Conservation (phyloP, 2,888 invertebrate species). For the Callyntrura sp. region DNA sequence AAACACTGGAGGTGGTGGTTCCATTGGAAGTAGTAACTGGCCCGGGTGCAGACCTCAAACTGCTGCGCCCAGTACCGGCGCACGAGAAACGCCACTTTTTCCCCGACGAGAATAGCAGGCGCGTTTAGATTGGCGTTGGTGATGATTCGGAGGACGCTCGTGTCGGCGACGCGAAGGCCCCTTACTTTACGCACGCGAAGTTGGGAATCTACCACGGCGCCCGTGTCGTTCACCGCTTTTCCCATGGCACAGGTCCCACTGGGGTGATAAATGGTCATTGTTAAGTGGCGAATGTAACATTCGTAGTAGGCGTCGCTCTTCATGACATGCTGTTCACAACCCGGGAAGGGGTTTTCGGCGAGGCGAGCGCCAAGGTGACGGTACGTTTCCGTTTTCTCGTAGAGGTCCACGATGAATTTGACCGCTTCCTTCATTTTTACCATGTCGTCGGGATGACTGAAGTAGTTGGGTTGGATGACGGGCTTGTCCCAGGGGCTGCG, state of each 20-base stretch:
- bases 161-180: slow-evolving; percentile 66
- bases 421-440: slow-evolving; percentile 75
- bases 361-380: slow-evolving; percentile 75
- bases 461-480: slow-evolving; percentile 80
- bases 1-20: slow-evolving; percentile 71
- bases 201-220: slow-evolving; percentile 77
- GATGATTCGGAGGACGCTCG: background rate
- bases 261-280: slow-evolving; percentile 77
- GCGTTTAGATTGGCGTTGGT: no score
- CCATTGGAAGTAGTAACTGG: slow-evolving; percentile 59
- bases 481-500: slow-evolving; percentile 75
- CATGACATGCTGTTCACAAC: slow-evolving; percentile 69
- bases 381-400: slow-evolving; percentile 77
- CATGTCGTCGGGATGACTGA: slow-evolving; percentile 80
- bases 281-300: slow-evolving; percentile 74
- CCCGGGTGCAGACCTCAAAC: slow-evolving; percentile 68
- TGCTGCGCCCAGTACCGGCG: no score
- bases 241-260: slow-evolving; percentile 75
- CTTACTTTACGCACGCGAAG: slow-evolving; percentile 63
- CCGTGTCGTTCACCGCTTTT: slow-evolving; percentile 57
- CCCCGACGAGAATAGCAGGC: no score
- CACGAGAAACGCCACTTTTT: no score
- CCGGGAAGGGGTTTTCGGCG: slow-evolving; percentile 64
- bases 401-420: slow-evolving; percentile 79
- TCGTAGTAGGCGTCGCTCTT: slow-evolving; percentile 74